A percentile compares a stretch with the other conserved stretches of the same genome.
Evolutionary conservation across 2,888 invertebrate species (phyloP).

Genomic region (Eristalinus aeneus): DNA sequence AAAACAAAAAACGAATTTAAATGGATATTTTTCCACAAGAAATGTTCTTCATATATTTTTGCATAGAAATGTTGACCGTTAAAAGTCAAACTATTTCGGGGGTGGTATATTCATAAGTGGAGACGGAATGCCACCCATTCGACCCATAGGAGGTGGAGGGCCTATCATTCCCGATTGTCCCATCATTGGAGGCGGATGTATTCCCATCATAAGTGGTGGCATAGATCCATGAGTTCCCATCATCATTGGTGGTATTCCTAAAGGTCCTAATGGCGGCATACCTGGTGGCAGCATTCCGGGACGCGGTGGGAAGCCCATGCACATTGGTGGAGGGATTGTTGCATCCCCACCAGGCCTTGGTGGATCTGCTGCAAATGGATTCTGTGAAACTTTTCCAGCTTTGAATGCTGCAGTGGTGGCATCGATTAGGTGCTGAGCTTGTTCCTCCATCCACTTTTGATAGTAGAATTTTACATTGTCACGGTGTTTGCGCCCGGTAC

Average conservation of each 20-base stretch:
- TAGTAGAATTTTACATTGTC: slow-evolving; percentile 99
- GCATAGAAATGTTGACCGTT: not conserved
- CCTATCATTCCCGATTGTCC: slow-evolving; percentile 90
- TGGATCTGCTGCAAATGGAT: slow-evolving; percentile 89
- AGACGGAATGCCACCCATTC: slow-evolving; percentile 87
- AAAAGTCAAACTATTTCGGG: slow-evolving; percentile 79
- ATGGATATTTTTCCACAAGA: no score
- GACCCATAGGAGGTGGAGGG: slow-evolving; percentile 87
- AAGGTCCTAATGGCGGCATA: slow-evolving; percentile 83
- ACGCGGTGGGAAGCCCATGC: slow-evolving; percentile 82
- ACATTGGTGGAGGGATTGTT: slow-evolving; percentile 90
- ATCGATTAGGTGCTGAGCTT: slow-evolving; percentile 99
- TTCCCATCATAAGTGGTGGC: slow-evolving; percentile 90
- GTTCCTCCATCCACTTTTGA: slow-evolving; percentile 99
- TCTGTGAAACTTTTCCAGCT: slow-evolving; percentile 96
- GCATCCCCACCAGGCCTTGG: slow-evolving; percentile 84
- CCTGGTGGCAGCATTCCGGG: slow-evolving; percentile 86
- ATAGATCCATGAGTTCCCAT: slow-evolving; percentile 88
- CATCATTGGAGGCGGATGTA: slow-evolving; percentile 89
- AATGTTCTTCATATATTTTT: not conserved
- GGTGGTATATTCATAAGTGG: slow-evolving; percentile 87
- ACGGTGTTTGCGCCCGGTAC: slow-evolving; percentile 99
- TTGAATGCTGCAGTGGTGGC: slow-evolving; percentile 98
- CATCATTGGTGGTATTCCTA: slow-evolving; percentile 84
- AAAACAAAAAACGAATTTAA: not conserved